Percentiles rank a stretch among this genome's conserved stretches.
phyloP scores from a whole-genome alignment of 2,113 vertebrate genomes.

The Puntigrus tetrazona region DNA sequence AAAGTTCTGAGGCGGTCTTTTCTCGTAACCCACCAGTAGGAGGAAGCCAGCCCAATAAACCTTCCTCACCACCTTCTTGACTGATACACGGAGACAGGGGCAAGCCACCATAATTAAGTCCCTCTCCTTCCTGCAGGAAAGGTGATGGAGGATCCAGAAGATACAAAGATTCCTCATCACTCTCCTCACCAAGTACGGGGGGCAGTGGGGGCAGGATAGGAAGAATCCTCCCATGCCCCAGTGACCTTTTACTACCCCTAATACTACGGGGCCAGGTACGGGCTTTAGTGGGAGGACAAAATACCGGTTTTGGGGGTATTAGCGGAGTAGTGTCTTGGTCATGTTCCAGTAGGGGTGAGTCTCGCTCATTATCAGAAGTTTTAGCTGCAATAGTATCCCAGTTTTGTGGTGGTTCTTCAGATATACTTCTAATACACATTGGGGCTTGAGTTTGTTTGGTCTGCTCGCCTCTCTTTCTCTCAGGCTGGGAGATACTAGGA shows the following conservation, averaged over 20 bases:
- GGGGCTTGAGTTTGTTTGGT: conserved; percentile 61
- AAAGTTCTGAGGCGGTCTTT: conserved; percentile 91
- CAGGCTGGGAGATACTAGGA: conserved; percentile 48
- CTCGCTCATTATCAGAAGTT: conserved; percentile 73
- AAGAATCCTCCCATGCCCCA: conserved; percentile 63
- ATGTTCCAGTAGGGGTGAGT: conserved; percentile 73
- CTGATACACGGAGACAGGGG: conserved; percentile 90
- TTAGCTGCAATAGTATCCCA: conserved; percentile 55
- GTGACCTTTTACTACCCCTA: conserved; percentile 65
- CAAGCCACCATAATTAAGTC: conserved; percentile 67
- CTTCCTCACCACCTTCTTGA: conserved; percentile 83
- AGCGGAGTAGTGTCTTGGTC: conserved; percentile 75
- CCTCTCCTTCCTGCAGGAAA: conserved; percentile 73
- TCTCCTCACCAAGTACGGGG: conserved; percentile 71
- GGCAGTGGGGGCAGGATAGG: conserved; percentile 75
- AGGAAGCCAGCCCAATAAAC: conserved; percentile 76
- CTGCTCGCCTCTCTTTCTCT: conserved; percentile 54
- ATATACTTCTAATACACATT: conserved; percentile 61
- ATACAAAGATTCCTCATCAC: conserved; percentile 75
- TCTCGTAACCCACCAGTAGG: conserved; percentile 77
- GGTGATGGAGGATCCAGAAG: conserved; percentile 78
- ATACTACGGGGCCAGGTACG: conserved; percentile 79
- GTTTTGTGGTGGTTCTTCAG: conserved; percentile 66
- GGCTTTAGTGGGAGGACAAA: conserved; percentile 78
- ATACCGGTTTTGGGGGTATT: conserved; percentile 74